Evolutionary conservation across 2,113 vertebrate genomes (phyloP).

Genomic region (Cheilinus undulatus): DNA sequence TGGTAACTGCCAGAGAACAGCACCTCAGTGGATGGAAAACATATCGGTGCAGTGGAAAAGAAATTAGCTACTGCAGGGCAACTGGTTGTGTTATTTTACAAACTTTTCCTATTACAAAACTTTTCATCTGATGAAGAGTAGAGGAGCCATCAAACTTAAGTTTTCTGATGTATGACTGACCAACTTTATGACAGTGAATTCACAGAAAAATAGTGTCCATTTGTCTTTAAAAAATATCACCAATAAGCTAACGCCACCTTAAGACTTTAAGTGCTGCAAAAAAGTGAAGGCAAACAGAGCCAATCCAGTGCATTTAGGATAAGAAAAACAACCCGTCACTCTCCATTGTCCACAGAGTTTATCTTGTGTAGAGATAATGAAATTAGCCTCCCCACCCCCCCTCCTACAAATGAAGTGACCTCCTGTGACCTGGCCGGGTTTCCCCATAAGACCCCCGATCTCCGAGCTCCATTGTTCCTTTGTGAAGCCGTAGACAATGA

Average conservation of each 20-base stretch:
- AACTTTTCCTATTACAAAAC: too few relatives aligned
- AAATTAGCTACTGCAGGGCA: too few relatives aligned
- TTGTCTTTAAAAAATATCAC: not conserved
- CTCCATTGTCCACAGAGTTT: slow-evolving; percentile 71
- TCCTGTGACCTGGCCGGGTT: slow-evolving; percentile 61
- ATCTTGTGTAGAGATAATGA: slow-evolving; percentile 80
- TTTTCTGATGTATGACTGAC: too few relatives aligned
- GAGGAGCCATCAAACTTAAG: too few relatives aligned
- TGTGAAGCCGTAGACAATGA: slow-evolving; percentile 65
- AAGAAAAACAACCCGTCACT: slow-evolving; percentile 31
- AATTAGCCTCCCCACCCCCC: slow-evolving; percentile 63
- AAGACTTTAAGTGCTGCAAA: not conserved
- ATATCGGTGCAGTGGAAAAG: too few relatives aligned
- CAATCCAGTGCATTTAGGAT: not conserved
- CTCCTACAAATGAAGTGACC: slow-evolving; percentile 60
- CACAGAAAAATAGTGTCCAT: too few relatives aligned
- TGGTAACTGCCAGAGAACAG: too few relatives aligned
- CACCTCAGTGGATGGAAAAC: too few relatives aligned
- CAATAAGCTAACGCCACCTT: not conserved
- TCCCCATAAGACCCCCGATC: slow-evolving; percentile 52
- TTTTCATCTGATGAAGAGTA: too few relatives aligned
- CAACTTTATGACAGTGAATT: too few relatives aligned
- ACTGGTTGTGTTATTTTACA: too few relatives aligned
- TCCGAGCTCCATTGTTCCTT: slow-evolving; percentile 70
- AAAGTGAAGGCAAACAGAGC: not conserved